phyloP scores from a whole-genome alignment of 2,888 invertebrate species.

The Amorpha juglandis region DNA sequence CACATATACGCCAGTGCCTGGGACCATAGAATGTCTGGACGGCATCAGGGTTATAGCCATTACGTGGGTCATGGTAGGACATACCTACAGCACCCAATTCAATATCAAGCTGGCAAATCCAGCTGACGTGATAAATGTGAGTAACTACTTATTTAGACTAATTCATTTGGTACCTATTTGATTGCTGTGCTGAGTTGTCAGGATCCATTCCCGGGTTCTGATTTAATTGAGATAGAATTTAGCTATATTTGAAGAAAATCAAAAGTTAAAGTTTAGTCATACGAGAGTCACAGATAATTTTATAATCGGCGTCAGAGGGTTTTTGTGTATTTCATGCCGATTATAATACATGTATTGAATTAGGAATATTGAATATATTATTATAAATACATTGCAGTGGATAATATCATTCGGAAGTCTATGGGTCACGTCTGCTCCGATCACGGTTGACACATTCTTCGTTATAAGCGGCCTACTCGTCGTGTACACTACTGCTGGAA shows the following conservation, averaged over 20 bases:
- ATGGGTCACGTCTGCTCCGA: slow-evolving; percentile 69
- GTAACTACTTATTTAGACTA: slow-evolving; percentile 30
- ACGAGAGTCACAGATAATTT: too few relatives aligned
- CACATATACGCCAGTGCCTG: slow-evolving; percentile 56
- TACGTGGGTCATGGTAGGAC: slow-evolving; percentile 78
- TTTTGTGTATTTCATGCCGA: too few relatives aligned
- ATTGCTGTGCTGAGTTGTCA: too few relatives aligned
- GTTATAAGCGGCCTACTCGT: slow-evolving; percentile 64
- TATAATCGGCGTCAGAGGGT: too few relatives aligned
- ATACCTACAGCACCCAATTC: slow-evolving; percentile 53
- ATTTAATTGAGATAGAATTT: too few relatives aligned
- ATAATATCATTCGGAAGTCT: slow-evolving; percentile 50
- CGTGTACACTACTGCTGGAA: slow-evolving; percentile 65
- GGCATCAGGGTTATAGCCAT: slow-evolving; percentile 76
- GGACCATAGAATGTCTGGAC: slow-evolving; percentile 71
- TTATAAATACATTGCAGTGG: slow-evolving; percentile 57
- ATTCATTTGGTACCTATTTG: not conserved
- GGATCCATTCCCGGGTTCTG: too few relatives aligned
- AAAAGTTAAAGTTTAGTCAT: too few relatives aligned
- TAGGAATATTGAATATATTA: too few relatives aligned
- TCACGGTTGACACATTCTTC: slow-evolving; percentile 88
- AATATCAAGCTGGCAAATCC: slow-evolving; percentile 50
- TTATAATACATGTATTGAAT: too few relatives aligned
- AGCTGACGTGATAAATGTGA: slow-evolving; percentile 47
- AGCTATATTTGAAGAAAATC: too few relatives aligned